A percentile compares a stretch with the other conserved stretches of the same genome.
These are phyloP conservation scores for Hylaeus volcanicus DNA, from an alignment of 1,140 invertebrate genomes.

Conservation along the genomic window DNA sequence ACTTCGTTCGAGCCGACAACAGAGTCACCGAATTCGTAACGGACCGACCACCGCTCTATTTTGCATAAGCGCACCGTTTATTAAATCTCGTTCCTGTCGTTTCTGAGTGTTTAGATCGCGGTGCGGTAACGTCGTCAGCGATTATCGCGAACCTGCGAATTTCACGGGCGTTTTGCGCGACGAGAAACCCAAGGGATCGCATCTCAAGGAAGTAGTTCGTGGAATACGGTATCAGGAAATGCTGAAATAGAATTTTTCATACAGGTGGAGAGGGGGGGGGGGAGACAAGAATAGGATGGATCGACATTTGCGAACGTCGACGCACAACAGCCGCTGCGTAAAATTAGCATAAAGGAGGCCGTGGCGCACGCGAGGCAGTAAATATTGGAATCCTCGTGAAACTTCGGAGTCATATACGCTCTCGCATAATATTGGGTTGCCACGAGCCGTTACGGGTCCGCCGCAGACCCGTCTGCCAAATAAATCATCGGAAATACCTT, in stretches of 20 bases:
- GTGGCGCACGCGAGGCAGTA: conserved; percentile 60
- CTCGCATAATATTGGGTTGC: conserved; percentile 58
- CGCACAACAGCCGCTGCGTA: conserved; percentile 62
- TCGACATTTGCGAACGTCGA: conserved; percentile 40
- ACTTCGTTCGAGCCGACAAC: conserved; percentile 18
- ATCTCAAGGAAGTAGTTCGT: too few relatives aligned
- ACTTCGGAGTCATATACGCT: conserved; percentile 63
- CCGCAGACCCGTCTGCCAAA: conserved; percentile 46
- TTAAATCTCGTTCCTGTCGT: not conserved
- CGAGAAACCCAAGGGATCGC: too few relatives aligned
- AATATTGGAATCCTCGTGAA: conserved; percentile 65
- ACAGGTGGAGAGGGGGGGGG: too few relatives aligned
- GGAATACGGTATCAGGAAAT: too few relatives aligned
- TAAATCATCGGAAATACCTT: conserved; percentile 65
- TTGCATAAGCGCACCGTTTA: conserved; percentile 15
- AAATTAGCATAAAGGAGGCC: conserved; percentile 60
- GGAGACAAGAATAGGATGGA: not conserved
- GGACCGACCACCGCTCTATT: not conserved
- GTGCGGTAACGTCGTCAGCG: too few relatives aligned
- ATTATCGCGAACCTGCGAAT: too few relatives aligned
- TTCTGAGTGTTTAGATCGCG: too few relatives aligned
- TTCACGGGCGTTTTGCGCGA: not conserved
- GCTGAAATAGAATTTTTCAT: too few relatives aligned
- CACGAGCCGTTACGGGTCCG: conserved; percentile 49
- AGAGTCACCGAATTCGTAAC: conserved; percentile 14